Conservation (phyloP, 1,140 invertebrate species). For the Glomeris maerens region DNA sequence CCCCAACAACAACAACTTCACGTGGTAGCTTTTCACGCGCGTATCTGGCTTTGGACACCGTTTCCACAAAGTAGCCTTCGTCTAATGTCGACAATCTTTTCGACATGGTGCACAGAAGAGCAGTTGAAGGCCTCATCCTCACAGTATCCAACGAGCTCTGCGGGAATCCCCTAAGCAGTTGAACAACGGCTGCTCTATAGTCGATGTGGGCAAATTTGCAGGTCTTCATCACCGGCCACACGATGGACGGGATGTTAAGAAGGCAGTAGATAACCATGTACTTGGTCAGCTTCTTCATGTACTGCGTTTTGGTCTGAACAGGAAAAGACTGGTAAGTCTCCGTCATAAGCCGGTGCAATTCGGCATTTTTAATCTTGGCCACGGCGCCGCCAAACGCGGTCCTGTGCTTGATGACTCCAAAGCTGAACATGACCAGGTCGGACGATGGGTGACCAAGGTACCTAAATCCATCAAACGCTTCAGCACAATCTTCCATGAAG, state of each 20-base stretch:
- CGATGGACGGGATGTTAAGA: slow-evolving; percentile 23
- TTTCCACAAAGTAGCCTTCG: slow-evolving; percentile 17
- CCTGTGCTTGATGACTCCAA: slow-evolving; percentile 31
- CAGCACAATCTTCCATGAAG: slow-evolving; percentile 32
- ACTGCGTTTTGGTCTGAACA: slow-evolving; percentile 22
- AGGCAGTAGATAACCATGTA: slow-evolving; percentile 23
- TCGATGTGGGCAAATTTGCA: slow-evolving; percentile 23
- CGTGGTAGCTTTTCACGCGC: slow-evolving; percentile 23
- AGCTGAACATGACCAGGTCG: slow-evolving; percentile 31
- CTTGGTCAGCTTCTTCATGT: slow-evolving; percentile 26
- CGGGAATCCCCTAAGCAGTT: slow-evolving; percentile 28
- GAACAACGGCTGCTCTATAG: slow-evolving; percentile 19
- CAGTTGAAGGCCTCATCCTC: slow-evolving; percentile 26
- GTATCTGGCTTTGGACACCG: slow-evolving; percentile 27
- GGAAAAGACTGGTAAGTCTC: slow-evolving; percentile 20
- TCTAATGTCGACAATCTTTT: slow-evolving; percentile 21
- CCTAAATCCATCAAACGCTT: slow-evolving; percentile 29
- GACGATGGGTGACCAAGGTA: slow-evolving; percentile 25
- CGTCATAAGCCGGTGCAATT: slow-evolving; percentile 25
- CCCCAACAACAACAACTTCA: slow-evolving; percentile 25
- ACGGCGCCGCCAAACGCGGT: slow-evolving; percentile 31
- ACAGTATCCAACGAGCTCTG: slow-evolving; percentile 24
- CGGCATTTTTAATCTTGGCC: slow-evolving; percentile 25
- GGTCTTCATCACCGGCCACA: slow-evolving; percentile 21
- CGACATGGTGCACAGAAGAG: slow-evolving; percentile 25